Evolutionary conservation across 2,888 invertebrate genomes (phyloP).

Genomic region (Gonocerus acuteangulatus): DNA sequence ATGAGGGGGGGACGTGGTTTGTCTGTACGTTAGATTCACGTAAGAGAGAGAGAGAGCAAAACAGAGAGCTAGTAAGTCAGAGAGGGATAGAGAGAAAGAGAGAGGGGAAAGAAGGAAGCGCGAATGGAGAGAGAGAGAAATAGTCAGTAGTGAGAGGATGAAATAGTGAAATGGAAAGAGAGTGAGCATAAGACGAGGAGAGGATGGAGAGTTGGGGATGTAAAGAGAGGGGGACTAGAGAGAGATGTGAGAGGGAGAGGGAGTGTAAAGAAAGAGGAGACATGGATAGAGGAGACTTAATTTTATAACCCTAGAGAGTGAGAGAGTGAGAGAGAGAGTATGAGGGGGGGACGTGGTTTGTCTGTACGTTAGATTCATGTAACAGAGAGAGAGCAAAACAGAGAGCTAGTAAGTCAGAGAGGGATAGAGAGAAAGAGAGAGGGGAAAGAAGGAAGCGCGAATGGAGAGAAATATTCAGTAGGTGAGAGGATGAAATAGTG

Average conservation of each 20-base stretch:
- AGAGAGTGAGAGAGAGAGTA: slow-evolving; percentile 44
- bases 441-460: neutral
- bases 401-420: neutral
- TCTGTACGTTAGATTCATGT: neutral
- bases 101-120: slow-evolving; percentile 39
- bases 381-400: slow-evolving; percentile 1
- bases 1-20: no score
- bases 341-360: no score
- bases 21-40: neutral
- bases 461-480: neutral
- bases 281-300: no score
- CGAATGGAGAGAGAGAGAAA: neutral
- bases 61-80: neutral
- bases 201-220: no score
- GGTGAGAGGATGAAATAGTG: neutral
- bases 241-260: no score
- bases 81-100: slow-evolving; percentile 42
- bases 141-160: neutral
- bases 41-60: neutral
- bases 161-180: neutral
- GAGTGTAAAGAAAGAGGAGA: no score
- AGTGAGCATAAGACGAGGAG: no score
- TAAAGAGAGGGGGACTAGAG: no score
- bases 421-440: neutral
- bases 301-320: neutral